Evolutionary conservation across 2,797 vertebrate genomes (phyloP).

Genomic region (Rachycentron canadum): DNA sequence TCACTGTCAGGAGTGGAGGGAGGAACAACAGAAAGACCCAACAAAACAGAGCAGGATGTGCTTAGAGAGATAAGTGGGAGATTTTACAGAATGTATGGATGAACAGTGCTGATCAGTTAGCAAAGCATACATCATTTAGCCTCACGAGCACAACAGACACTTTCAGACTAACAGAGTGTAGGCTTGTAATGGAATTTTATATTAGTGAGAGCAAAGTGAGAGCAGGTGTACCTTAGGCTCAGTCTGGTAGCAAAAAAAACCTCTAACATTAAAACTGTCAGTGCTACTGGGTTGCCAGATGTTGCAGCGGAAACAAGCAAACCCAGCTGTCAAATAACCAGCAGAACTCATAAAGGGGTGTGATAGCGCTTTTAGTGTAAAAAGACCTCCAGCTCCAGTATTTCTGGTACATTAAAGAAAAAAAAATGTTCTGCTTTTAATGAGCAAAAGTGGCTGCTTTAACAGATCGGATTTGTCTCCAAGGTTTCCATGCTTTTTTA

Average conservation of each 20-base stretch:
- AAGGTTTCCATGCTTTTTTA: conserved; percentile 23
- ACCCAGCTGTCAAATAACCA: conserved; percentile 45
- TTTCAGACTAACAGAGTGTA: conserved; percentile 10
- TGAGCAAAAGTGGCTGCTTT: conserved; percentile 45
- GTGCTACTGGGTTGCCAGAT: conserved; percentile 63
- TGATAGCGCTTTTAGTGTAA: conserved; percentile 17
- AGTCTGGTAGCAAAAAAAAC: conserved; percentile 24
- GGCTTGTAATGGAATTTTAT: conserved; percentile 60
- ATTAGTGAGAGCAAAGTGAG: conserved; percentile 43
- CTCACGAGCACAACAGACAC: conserved; percentile 31
- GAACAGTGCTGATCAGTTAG: conserved; percentile 34
- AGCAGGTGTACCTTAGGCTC: conserved; percentile 57
- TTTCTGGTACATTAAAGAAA: conserved; percentile 13
- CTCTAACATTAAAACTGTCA: conserved; percentile 34
- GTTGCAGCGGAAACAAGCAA: conserved; percentile 48
- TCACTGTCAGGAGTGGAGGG: neutral
- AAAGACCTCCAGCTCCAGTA: conserved; percentile 3
- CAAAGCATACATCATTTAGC: conserved; percentile 47
- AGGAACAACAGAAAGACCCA: neutral
- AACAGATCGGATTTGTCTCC: conserved; percentile 20
- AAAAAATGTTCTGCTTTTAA: conserved; percentile 32
- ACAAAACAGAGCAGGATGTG: neutral
- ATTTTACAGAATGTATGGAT: conserved; percentile 29
- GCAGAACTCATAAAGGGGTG: conserved; percentile 30
- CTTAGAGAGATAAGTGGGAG: conserved; percentile 7